Base-by-base conservation (phyloP, 2,888 invertebrate genomes). In the Cheilosia impressa region DNA sequence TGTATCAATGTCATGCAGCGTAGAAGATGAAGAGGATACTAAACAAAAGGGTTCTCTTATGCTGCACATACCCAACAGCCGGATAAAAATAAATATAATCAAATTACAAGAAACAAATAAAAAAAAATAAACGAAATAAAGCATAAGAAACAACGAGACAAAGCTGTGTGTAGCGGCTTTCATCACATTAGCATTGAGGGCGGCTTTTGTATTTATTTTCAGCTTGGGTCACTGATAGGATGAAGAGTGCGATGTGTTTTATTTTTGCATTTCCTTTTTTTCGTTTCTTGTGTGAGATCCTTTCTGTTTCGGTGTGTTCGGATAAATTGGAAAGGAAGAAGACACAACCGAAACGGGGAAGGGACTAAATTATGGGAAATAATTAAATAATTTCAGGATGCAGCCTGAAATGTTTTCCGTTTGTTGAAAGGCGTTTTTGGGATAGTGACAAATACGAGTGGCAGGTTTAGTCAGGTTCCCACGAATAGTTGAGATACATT, bases 31-130 rank as follows among this genome's bases (percentile, higher is more conserved):
- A 43, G 43, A n/a, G 24, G 24, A 60, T 9, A n/a, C 52, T 52
- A 15, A 52, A 24, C 24, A 52, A 52, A 45, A 24, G 24, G 19
- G 24, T 52, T 24, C 52, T 52, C 24, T 52, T 24, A 2, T 22
- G 52, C 22, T 52, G 22, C 50, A 22, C 10, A 52, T 5, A 7
- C 52, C 52, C 19, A 38, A 58, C 57, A 41, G 58, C 24, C 60
- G 43, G n/a, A 58, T 41, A 43, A 60, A 60, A 43, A 43, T 43
- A 60, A 60, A 60, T 60, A 60, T 60, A 60, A 43, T 43, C 58
- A 58, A 58, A 41, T 60, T 43, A 60, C 60, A 60, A 38, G 43
- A 43, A 22, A 45, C n/a, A n/a, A n/a, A n/a, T n/a, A n/a, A n/a
- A 31, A 9, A 15, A 41, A 60, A 24, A 45, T 17, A 24, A n/a